Percentiles rank a stretch among this genome's conserved stretches.
phyloP scores from a whole-genome alignment of 2,113 vertebrate species.

The Pelmatolapia mariae region DNA sequence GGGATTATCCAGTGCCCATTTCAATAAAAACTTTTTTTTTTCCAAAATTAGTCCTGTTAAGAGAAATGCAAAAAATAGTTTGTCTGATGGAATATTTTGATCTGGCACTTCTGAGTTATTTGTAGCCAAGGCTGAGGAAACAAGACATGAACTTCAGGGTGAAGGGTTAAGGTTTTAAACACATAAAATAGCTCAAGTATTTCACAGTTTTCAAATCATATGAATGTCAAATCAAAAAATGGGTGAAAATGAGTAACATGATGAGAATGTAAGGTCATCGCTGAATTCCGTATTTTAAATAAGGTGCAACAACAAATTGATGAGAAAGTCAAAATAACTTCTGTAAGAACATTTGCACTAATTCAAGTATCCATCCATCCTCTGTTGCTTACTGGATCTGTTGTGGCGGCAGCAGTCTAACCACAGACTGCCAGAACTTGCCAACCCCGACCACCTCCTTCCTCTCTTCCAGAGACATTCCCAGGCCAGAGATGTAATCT shows the following conservation, averaged over 20 bases:
- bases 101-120: neutral
- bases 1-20: neutral
- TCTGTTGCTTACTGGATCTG: neutral
- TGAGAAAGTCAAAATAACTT: neutral
- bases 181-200: neutral
- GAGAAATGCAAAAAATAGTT: neutral
- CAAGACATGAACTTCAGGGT: rapidly evolving
- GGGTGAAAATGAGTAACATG: neutral
- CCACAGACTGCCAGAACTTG: neutral
- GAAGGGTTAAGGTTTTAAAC: neutral
- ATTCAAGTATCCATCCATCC: neutral
- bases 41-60: neutral
- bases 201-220: neutral
- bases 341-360: neutral
- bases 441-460: neutral
- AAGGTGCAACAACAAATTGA: neutral
- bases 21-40: neutral
- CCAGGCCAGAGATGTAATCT: neutral
- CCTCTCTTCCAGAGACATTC: neutral
- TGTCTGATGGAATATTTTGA: neutral
- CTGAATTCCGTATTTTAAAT: neutral
- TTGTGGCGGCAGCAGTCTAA: neutral
- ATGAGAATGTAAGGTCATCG: neutral
- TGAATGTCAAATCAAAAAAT: neutral
- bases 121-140: neutral